These are phyloP conservation scores for Heliconius sara DNA, from an alignment of 2,888 invertebrate genomes.

Conservation along the genomic window DNA sequence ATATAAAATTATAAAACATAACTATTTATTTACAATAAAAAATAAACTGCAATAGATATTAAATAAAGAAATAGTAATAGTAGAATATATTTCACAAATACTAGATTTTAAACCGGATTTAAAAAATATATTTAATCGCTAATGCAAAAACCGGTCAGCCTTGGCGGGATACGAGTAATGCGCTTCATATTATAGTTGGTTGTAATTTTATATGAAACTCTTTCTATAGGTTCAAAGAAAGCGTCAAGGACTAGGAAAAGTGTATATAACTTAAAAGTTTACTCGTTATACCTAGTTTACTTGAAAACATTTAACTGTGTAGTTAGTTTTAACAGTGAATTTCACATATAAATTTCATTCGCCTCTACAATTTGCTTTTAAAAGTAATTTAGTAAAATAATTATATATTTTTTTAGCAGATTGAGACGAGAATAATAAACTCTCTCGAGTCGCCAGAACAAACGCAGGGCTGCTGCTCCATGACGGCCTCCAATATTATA, in stretches of 20 bases:
- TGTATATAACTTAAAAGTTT: background rate
- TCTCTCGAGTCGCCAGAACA: too few species aligned
- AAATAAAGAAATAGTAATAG: background rate
- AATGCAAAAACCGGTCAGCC: conserved; percentile 64
- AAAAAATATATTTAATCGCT: conserved; percentile 56
- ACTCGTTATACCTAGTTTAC: background rate
- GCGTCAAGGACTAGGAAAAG: background rate
- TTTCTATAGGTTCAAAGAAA: conserved; percentile 17
- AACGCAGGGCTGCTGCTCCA: too few species aligned
- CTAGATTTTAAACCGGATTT: conserved; percentile 35
- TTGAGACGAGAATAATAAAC: too few species aligned
- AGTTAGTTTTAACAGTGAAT: too few species aligned
- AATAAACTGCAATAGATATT: too few species aligned
- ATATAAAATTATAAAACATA: background rate
- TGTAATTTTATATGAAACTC: conserved; percentile 24
- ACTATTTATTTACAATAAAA: too few species aligned
- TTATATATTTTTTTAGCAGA: too few species aligned
- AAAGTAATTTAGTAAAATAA: background rate
- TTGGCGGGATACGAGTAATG: conserved; percentile 52
- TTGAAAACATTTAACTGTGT: background rate
- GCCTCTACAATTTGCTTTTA: background rate
- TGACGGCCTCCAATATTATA: too few species aligned
- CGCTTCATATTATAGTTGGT: conserved; percentile 36
- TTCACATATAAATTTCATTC: too few species aligned
- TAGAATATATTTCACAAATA: conserved; percentile 9